Base-by-base conservation (phyloP, 2,888 invertebrate species). In the Cotesia congregata region DNA sequence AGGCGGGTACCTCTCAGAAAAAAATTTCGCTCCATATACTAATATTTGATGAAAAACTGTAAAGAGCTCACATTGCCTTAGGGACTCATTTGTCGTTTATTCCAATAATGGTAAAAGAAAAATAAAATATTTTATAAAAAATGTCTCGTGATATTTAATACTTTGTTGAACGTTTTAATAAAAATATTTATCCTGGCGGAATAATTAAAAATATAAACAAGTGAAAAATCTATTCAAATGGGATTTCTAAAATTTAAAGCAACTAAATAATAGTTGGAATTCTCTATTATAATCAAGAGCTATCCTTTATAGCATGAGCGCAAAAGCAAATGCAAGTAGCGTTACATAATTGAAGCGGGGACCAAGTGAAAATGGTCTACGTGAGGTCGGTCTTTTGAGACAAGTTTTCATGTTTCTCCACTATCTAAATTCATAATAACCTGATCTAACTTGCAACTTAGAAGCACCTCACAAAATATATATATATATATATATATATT, bases 351-450 rank as follows among this genome's bases (percentile, higher is more conserved):
- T 73, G 73, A 73, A 59, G 65, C 30, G 67, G 41, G 17, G 59
- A 39, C 20, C 60, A 67, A 74, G 74, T 74, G 62, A 68, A 74
- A 74, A 68, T 20, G 67, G 74, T 74, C 68, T 68, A 40, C 40
- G 74, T 74, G 30, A 68, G 68, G 74, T 74, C 74, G 39, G 68
- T 38, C 74, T 20, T 65, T 65, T 15, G 59, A 73, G 67, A 73
- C 73, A 41, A 62, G 67, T 67, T 73, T 67, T 67, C 65, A 30
- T 38, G 65, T 65, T 30, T 65, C 50, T 50, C 65, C 30, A 38
- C 39, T 30, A 20, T 67, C 73, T 73, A 73, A 73, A 73, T 73
- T 73, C 67, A 73, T 73, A 67, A 73, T 73, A 67, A 67, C 50
- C 59, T 59, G 73, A 73, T 73, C 60, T 65, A 67, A 41, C 30